Evolutionary conservation across 2,888 invertebrate genomes (phyloP).

Genomic region (Platypus cylindrus): DNA sequence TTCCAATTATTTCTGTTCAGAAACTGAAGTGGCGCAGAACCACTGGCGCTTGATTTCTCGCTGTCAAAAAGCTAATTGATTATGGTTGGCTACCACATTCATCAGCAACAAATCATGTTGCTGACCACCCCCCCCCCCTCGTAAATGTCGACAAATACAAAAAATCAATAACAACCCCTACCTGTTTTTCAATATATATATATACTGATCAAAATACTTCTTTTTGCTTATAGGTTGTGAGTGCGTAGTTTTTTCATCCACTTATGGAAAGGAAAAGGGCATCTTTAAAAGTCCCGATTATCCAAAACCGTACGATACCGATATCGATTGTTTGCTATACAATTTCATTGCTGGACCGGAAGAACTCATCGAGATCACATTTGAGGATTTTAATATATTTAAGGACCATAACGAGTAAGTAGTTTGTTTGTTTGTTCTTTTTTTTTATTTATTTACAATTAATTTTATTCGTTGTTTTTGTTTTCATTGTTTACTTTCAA

Average conservation of each 20-base stretch:
- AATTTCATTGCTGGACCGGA: constrained; percentile 66
- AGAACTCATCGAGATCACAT: constrained; percentile 71
- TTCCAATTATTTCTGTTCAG: too few species aligned
- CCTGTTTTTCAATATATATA: not conserved
- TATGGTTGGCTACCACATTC: too few species aligned
- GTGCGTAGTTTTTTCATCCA: constrained; percentile 69
- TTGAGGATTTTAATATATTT: constrained; percentile 66
- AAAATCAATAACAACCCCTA: constrained; percentile 4
- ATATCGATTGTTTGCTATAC: constrained; percentile 71
- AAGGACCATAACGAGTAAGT: constrained; percentile 57
- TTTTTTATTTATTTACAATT: too few species aligned
- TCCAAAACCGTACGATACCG: constrained; percentile 60
- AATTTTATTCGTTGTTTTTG: too few species aligned
- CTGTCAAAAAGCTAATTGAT: too few species aligned
- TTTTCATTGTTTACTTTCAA: too few species aligned
- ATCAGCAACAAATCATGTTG: too few species aligned
- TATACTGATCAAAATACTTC: not conserved
- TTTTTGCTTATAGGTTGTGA: constrained; percentile 56
- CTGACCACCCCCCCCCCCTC: too few species aligned
- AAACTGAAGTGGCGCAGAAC: too few species aligned
- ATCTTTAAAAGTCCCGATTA: constrained; percentile 76
- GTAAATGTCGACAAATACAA: too few species aligned
- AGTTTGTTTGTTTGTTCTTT: constrained; percentile 12
- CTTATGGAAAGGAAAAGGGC: constrained; percentile 65
- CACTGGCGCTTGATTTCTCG: too few species aligned